phyloP scores from a whole-genome alignment of 64 coral and sea anemone species.

The Dendronephthya gigantea region DNA sequence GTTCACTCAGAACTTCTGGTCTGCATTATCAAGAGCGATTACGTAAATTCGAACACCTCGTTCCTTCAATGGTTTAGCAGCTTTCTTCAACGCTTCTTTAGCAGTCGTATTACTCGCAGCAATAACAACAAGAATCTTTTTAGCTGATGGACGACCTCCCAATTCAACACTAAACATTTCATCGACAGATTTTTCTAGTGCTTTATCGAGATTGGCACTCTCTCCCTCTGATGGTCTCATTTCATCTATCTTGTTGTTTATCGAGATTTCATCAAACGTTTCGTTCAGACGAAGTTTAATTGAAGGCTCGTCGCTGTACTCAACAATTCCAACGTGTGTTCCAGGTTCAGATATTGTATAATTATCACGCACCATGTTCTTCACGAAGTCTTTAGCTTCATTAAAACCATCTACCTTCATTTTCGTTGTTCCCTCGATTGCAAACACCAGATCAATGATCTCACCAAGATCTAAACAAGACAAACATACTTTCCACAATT shows the following conservation, averaged over 20 bases:
- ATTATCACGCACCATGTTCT: slow-evolving; percentile 34
- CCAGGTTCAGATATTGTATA: neutral
- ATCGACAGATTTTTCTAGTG: slow-evolving; percentile 23
- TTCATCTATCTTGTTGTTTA: neutral
- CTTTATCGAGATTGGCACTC: neutral
- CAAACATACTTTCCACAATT: neutral
- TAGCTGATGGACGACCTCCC: slow-evolving; percentile 33
- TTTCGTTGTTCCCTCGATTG: slow-evolving; percentile 23
- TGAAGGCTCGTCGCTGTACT: neutral
- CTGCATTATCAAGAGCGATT: neutral
- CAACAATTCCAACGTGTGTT: neutral
- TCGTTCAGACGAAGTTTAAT: neutral
- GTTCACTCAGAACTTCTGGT: neutral
- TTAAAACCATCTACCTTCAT: slow-evolving; percentile 8
- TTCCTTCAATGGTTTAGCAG: neutral
- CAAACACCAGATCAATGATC: slow-evolving; percentile 65
- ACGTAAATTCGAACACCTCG: neutral
- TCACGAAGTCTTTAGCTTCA: slow-evolving; percentile 45
- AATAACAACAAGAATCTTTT: neutral
- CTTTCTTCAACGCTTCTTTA: neutral
- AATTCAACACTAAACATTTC: slow-evolving; percentile 22
- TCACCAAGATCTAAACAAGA: neutral
- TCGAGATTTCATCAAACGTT: neutral
- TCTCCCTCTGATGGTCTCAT: neutral
- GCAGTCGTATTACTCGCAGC: neutral